A percentile compares a stretch with the other conserved stretches of the same genome.
Conservation (phyloP, 2,888 invertebrate genomes). For the Hipparchia semele region DNA sequence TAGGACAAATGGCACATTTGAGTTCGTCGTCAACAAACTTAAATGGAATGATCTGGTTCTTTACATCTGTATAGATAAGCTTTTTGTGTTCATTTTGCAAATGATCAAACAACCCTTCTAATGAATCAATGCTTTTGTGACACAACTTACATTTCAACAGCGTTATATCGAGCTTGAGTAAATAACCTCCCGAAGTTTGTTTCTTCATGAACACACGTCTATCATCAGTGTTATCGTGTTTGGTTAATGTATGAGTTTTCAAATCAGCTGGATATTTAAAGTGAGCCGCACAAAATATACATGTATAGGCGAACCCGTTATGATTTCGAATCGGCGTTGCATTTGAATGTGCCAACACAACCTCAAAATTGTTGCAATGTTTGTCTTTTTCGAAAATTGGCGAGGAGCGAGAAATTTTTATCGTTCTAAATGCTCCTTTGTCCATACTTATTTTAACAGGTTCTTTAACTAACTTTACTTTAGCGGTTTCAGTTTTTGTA, state of each 20-base stretch:
- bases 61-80: conserved; percentile 4
- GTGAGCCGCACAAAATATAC: conserved; percentile 13
- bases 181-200: not conserved
- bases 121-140: not conserved
- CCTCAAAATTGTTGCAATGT: conserved; percentile 13
- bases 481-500: not conserved
- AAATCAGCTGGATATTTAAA: conserved; percentile 6
- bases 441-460: not conserved
- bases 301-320: not conserved
- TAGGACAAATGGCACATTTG: conserved; percentile 43
- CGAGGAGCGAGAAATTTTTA: not conserved
- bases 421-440: too few relatives aligned
- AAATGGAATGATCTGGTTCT: conserved; percentile 44
- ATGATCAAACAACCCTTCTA: conserved; percentile 9
- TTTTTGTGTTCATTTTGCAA: conserved; percentile 9
- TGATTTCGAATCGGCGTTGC: conserved; percentile 12
- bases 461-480: not conserved
- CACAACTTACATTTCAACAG: conserved; percentile 11
- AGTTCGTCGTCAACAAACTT: conserved; percentile 47
- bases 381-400: not conserved
- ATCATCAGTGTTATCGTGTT: conserved; percentile 3
- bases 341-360: not conserved
- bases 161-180: conserved; percentile 17
- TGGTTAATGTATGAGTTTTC: conserved; percentile 6
- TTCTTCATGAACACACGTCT: conserved; percentile 7